A percentile compares a stretch with the other conserved stretches of the same genome.
These are phyloP conservation scores for Phacellophora camtschatica DNA, from an alignment of 30 jellyfish, hydroid and myxozoan genomes.

Conservation along the genomic window DNA sequence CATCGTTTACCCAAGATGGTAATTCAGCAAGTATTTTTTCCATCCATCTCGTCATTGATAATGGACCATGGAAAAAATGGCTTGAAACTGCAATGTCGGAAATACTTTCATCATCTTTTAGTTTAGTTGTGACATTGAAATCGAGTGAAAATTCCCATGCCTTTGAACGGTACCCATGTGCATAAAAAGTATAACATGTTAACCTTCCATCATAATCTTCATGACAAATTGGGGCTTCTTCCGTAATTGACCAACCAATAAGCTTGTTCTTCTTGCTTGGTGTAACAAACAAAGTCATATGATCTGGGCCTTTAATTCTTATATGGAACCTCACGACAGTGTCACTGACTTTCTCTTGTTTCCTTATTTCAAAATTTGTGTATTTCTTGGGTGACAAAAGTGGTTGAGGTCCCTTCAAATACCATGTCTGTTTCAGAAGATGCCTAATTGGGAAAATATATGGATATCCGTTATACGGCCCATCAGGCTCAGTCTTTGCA, in stretches of 20 bases:
- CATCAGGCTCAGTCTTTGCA: conserved; percentile 72
- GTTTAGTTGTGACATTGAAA: conserved; percentile 53
- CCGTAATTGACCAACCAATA: conserved; percentile 76
- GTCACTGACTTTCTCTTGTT: conserved; percentile 20
- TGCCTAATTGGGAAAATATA: conserved; percentile 68
- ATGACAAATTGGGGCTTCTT: conserved; percentile 56
- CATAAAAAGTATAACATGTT: conserved; percentile 43
- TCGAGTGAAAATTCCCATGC: conserved; percentile 97
- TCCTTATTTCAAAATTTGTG: conserved; percentile 13
- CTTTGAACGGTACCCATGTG: conserved; percentile 80
- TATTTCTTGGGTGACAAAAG: conserved; percentile 15
- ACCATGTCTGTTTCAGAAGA: conserved; percentile 63
- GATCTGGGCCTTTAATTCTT: conserved; percentile 80
- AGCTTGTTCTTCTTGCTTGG: conserved; percentile 43
- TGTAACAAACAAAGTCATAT: conserved; percentile 72
- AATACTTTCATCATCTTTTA: conserved; percentile 22
- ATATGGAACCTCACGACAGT: conserved; percentile 1
- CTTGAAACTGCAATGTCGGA: conserved; percentile 86
- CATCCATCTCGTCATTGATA: conserved; percentile 62
- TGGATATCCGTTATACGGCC: conserved; percentile 89
- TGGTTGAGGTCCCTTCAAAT: conserved; percentile 56
- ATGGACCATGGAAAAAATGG: conserved; percentile 81
- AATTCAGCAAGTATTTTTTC: conserved; percentile 28
- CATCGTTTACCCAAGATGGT: conserved; percentile 87
- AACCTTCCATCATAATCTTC: conserved; percentile 66